phyloP scores from a whole-genome alignment of 2,113 vertebrate genomes.

The Ceyx cyanopectus region DNA sequence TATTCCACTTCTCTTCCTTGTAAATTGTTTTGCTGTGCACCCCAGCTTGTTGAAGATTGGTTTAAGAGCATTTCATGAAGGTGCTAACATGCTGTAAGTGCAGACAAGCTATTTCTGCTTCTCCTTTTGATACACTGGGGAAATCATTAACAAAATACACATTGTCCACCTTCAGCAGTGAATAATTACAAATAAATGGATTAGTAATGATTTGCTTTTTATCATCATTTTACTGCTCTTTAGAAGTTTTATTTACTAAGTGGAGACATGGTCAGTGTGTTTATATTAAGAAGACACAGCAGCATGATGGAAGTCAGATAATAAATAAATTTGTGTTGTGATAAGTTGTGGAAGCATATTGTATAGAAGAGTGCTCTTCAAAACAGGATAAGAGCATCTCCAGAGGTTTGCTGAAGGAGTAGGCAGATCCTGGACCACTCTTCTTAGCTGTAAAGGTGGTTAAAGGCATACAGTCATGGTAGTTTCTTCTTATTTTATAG shows the following conservation, averaged over 20 bases:
- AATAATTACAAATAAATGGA: not conserved
- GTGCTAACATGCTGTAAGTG: not conserved
- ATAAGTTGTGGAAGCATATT: not conserved
- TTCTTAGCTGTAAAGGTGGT: not conserved
- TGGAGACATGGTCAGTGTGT: not conserved
- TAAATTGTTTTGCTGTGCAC: not conserved
- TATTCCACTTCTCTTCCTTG: not conserved
- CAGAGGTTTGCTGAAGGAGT: not conserved
- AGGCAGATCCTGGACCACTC: not conserved
- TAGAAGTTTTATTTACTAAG: not conserved
- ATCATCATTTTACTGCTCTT: not conserved
- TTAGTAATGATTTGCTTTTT: not conserved
- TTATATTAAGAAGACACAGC: not conserved
- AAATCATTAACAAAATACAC: not conserved
- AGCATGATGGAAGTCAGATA: not conserved
- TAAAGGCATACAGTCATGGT: not conserved
- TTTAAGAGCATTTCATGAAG: not conserved
- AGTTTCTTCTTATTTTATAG: slow-evolving; percentile 32
- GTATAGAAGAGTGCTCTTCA: not conserved
- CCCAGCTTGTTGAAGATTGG: not conserved
- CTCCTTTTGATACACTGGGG: not conserved
- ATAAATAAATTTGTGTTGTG: slow-evolving; percentile 21
- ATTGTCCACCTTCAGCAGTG: not conserved
- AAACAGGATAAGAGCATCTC: not conserved
- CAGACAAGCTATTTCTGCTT: not conserved